A percentile compares a stretch with the other conserved stretches of the same genome.
Evolutionary conservation across 2,113 vertebrate genomes (phyloP).

Genomic region (Pterocles burchelli): DNA sequence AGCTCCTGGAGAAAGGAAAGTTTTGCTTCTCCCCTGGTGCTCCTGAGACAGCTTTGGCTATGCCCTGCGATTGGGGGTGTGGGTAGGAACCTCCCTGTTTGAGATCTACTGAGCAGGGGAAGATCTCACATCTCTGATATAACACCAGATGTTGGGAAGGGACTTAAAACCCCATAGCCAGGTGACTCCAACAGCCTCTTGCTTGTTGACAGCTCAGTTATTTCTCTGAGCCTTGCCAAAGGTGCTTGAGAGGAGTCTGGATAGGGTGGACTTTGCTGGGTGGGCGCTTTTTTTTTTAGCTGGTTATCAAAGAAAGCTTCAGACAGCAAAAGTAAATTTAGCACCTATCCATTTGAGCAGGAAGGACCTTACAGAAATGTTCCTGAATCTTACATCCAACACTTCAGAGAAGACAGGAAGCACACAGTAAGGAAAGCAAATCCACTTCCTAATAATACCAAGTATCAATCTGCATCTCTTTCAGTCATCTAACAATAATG

Average conservation of each 20-base stretch:
- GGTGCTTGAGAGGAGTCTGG: not conserved
- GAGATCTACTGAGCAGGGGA: not conserved
- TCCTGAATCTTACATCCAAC: not conserved
- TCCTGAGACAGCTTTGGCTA: not conserved
- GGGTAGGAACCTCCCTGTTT: not conserved
- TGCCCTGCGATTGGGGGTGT: fast-evolving
- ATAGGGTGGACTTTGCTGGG: not conserved
- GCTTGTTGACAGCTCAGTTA: not conserved
- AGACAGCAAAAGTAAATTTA: not conserved
- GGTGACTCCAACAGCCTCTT: not conserved
- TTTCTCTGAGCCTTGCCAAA: not conserved
- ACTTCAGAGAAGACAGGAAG: not conserved
- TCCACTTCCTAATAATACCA: not conserved
- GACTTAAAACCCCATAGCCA: not conserved
- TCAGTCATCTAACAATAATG: not conserved
- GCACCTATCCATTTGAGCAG: not conserved
- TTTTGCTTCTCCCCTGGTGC: not conserved
- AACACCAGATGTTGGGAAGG: not conserved
- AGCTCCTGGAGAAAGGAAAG: not conserved
- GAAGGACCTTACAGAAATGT: not conserved
- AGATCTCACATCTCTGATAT: fast-evolving
- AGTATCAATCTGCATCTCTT: not conserved
- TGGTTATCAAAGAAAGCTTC: not conserved
- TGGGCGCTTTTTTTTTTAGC: not conserved
- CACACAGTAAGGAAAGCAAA: not conserved